Evolutionary conservation across 2,888 invertebrate genomes (phyloP), one percentile per base, ranked within the genome.

Genomic region (Orthonevra nobilis): DNA sequence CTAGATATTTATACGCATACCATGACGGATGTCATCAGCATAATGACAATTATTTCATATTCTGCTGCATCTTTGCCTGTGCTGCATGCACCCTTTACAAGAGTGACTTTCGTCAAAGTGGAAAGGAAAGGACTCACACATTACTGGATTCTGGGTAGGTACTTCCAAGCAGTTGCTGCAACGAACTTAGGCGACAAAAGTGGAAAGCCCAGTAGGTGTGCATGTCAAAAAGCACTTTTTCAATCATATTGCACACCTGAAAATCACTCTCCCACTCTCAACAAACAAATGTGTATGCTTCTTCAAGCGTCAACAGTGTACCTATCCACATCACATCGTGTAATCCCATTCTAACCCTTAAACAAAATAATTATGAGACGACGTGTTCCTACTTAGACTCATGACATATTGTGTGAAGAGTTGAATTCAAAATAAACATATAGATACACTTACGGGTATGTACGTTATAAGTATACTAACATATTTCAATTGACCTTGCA

Each of bases 211-310:
- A 61, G 42, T 66, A 56, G 77, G 66, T 73, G 79, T 73, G 66
- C 79, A 73, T 79, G 79, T 79, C 79, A 79, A 79, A 79, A 79
- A 79, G 73, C 79, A 79, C 73, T 73, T 79, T 79, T 79, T 73
- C 73, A 79, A 79, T 79, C 79, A 79, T 54, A 73, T 61, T 79
- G 68, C 54, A 68, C 73, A 68, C 79, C 79, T 73, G 66, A 73
- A 79, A 79, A 70, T 73, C 72, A 54, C 34, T 30, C 50, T 32
- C 61, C 17, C 30, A 20, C 26, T 56, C 7, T 40, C 34, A 34
- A 36, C 17, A 17, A 5, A 20, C 40, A 44, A 66, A 56, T 54
- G 72, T 77, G 54, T n/a, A n/a, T 46, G 15, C 58, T 66, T 9
- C 54, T 73, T 68, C 30, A 79, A 73, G 72, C 73, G 40, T 40